Percentiles rank a stretch among this genome's conserved stretches.
phyloP scores from a whole-genome alignment of 92 coral and sea anemone species.

The Phenganax stokvisi region DNA sequence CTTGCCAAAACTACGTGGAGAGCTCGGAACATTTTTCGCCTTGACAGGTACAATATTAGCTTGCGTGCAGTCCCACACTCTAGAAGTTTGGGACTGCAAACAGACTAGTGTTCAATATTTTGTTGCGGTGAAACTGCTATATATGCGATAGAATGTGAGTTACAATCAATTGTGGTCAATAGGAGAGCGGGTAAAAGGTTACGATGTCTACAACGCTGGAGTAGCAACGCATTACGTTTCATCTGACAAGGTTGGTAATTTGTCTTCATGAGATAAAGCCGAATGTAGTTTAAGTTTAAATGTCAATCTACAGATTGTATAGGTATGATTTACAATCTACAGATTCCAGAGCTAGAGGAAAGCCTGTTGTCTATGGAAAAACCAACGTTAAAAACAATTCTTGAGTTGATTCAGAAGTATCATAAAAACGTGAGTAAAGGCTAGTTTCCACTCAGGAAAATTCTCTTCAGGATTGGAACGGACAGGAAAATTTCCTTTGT shows the following conservation, averaged over 20 bases:
- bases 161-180: background rate
- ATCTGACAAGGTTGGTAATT: constrained; percentile 62
- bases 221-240: constrained; percentile 93
- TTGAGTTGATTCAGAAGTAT: constrained; percentile 59
- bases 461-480: too few relatives aligned
- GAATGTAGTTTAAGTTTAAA: too few relatives aligned
- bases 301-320: too few relatives aligned
- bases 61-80: background rate
- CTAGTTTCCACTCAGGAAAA: too few relatives aligned
- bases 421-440: constrained; percentile 56
- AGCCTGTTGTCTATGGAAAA: constrained; percentile 57
- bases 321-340: background rate
- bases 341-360: constrained; percentile 78
- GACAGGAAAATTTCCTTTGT: too few relatives aligned
- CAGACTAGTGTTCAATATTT: background rate
- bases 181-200: constrained; percentile 84
- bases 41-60: constrained; percentile 59
- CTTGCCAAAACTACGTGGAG: constrained; percentile 67
- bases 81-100: background rate
- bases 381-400: constrained; percentile 52
- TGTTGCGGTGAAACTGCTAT: background rate
- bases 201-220: constrained; percentile 90
- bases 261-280: too few relatives aligned
- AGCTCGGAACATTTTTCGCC: constrained; percentile 73
- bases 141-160: too few relatives aligned